Base-by-base conservation (phyloP, 2,888 invertebrate genomes). In the Drosophila ustulata region DNA sequence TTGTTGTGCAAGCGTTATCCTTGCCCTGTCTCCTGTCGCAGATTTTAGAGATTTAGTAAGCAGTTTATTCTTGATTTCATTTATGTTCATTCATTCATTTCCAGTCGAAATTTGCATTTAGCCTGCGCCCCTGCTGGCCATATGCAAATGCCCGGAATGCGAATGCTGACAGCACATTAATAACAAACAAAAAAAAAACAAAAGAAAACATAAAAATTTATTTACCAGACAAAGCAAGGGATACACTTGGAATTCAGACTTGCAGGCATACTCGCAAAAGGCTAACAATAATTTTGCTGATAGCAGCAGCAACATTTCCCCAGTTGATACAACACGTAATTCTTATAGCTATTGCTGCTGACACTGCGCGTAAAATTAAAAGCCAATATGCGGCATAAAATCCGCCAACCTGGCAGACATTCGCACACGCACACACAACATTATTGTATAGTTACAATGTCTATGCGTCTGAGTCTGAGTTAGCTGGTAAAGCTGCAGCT, bases 341-440 rank as follows among this genome's bases (percentile, higher is more conserved):
- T 63, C 41, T 45, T 56, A 6, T 8, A 39, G 11, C 46, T 8
- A 32, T 52, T 65, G 81, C 76, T 81, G 82, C 87, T 82, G 82
- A 87, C 87, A 74, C 68, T 66, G 87, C 79, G 82, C 71, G 67
- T 82, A 56, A 82, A 87, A 82, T 82, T 87, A 87, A 82, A 82
- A 84, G 82, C 82, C 87, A 84, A 84, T 82, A 82, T 87, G 88
- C 66, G 79, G 68, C 72, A 81, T 70, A 72, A 77, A 87, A 79
- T 82, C 67, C 72, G 77, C 77, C 57, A 82, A 84, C 82, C 84
- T 50, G 30, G 25, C 46, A 18, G 13, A 30, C 45, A 18, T 18
- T 23, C 57, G 6, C 52, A 51, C 18, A 18, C 18, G 18, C 32
- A 56, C 25, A 18, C 39, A 51, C 65, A 69, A 61, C 68, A 71